phyloP scores from a whole-genome alignment of 2,888 invertebrate genomes.

The Coenonympha glycerion region DNA sequence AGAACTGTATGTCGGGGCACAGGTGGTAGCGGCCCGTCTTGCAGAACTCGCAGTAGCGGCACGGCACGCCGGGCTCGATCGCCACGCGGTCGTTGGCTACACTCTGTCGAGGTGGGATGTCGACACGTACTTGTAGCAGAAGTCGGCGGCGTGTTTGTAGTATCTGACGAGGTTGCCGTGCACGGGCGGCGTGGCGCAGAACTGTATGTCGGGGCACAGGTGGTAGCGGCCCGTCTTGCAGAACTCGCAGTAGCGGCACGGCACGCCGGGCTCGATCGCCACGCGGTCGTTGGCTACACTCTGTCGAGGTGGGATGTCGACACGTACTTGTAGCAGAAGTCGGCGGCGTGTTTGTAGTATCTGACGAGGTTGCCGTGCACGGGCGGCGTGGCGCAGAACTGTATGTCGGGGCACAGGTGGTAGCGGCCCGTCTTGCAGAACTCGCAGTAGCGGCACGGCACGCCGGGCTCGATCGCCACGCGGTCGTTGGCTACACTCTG shows the following conservation, averaged over 20 bases:
- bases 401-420: constrained; percentile 91
- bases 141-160: constrained; percentile 93
- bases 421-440: constrained; percentile 92
- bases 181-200: constrained; percentile 96
- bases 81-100: too few relatives aligned
- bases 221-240: constrained; percentile 95
- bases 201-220: constrained; percentile 89
- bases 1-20: too few relatives aligned
- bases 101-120: too few relatives aligned
- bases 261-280: too few relatives aligned
- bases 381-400: constrained; percentile 97
- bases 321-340: constrained; percentile 87
- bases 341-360: constrained; percentile 92
- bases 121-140: constrained; percentile 86
- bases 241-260: constrained; percentile 87
- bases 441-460: constrained; percentile 88
- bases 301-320: neutral
- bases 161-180: constrained; percentile 92
- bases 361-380: constrained; percentile 90
- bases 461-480: constrained; percentile 96
- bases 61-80: too few relatives aligned
- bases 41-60: too few relatives aligned
- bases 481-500: too few relatives aligned
- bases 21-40: too few relatives aligned
- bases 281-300: too few relatives aligned